phyloP scores from a whole-genome alignment of 1,140 invertebrate genomes.

The Aphelenchoides besseyi region DNA sequence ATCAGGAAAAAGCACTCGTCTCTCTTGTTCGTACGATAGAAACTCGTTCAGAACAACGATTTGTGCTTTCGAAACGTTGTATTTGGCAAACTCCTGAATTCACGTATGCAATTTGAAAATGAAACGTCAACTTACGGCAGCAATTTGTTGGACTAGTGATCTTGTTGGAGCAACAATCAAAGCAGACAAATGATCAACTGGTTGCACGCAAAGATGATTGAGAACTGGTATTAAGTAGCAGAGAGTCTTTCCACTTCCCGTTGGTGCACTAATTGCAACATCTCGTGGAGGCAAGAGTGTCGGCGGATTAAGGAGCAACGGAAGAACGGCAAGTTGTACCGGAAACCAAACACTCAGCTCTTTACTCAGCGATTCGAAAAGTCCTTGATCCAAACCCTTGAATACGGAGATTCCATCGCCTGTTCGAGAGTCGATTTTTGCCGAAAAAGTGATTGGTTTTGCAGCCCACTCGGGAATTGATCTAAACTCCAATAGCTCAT shows the following conservation, averaged over 20 bases:
- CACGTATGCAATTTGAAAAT: too few species aligned
- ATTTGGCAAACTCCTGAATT: too few species aligned
- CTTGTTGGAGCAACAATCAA: background rate
- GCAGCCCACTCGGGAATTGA: conserved; percentile 29
- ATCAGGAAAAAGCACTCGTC: too few species aligned
- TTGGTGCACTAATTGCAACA: conserved; percentile 40
- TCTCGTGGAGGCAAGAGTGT: conserved; percentile 41
- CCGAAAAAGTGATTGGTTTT: conserved; percentile 32
- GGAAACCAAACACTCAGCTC: conserved; percentile 48
- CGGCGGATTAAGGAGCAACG: conserved; percentile 30
- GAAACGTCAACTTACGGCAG: too few species aligned
- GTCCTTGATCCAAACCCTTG: conserved; percentile 18
- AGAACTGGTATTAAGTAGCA: too few species aligned
- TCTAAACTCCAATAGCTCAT: conserved; percentile 28
- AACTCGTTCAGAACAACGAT: too few species aligned
- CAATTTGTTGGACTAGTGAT: too few species aligned
- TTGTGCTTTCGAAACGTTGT: too few species aligned
- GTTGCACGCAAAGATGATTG: too few species aligned
- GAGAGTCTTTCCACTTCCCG: too few species aligned
- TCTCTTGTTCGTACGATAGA: too few species aligned
- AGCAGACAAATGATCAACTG: too few species aligned
- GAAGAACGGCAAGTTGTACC: conserved; percentile 42
- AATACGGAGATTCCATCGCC: conserved; percentile 9
- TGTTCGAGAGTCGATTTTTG: conserved; percentile 21
- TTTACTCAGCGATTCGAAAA: conserved; percentile 25